Percentiles rank a stretch among this genome's conserved stretches.
Conservation (phyloP, 2,888 invertebrate genomes). For the Prosopocoilus inquinatus region DNA sequence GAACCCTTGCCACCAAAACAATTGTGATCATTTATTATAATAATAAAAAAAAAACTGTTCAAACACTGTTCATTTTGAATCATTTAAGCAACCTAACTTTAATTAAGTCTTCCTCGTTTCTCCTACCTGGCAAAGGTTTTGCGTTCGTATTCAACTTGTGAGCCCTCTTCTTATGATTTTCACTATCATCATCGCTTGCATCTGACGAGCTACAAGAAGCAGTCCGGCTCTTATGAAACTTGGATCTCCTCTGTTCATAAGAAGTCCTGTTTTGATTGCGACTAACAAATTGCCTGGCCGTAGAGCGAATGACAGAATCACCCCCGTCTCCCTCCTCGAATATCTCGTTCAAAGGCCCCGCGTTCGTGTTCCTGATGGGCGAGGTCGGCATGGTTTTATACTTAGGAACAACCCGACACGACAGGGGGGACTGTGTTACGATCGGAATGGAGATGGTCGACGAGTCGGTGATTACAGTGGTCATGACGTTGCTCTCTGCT, state of each 20-base stretch:
- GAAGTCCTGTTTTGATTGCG: conserved; percentile 41
- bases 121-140: conserved; percentile 39
- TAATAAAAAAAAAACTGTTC: no score
- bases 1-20: no score
- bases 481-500: conserved; percentile 34
- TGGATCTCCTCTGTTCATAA: conserved; percentile 62
- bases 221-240: conserved; percentile 71
- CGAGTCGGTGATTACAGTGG: conserved; percentile 54
- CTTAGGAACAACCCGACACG: conserved; percentile 48
- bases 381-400: conserved; percentile 60
- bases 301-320: conserved; percentile 21
- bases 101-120: no score
- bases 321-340: conserved; percentile 61
- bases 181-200: conserved; percentile 85
- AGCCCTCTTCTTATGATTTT: conserved; percentile 76
- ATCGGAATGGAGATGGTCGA: conserved; percentile 57
- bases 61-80: no score
- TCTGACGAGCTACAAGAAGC: conserved; percentile 94
- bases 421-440: conserved; percentile 43
- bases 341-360: conserved; percentile 60
- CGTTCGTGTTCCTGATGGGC: conserved; percentile 51
- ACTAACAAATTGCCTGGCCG: conserved; percentile 41
- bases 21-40: no score
- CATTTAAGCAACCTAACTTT: no score
- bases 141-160: conserved; percentile 62